phyloP scores from a whole-genome alignment of 2,888 invertebrate species.

The Rhingia rostrata region DNA sequence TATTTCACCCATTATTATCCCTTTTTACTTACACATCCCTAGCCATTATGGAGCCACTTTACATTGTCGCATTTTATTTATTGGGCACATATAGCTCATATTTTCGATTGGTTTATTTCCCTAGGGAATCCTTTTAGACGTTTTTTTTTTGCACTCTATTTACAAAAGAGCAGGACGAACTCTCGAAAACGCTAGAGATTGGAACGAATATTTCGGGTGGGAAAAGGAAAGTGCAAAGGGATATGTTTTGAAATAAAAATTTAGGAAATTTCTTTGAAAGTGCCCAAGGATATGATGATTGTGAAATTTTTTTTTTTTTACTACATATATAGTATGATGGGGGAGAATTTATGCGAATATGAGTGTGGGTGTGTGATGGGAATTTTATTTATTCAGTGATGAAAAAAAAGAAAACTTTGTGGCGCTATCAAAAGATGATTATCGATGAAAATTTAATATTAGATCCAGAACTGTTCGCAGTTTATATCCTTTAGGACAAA shows the following conservation, averaged over 20 bases:
- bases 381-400: too few species aligned
- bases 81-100: not conserved
- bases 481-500: too few species aligned
- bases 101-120: conserved; percentile 16
- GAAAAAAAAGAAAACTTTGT: too few species aligned
- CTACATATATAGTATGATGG: not conserved
- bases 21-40: not conserved
- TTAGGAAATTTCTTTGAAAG: conserved; percentile 18
- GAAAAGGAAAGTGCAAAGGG: conserved; percentile 12
- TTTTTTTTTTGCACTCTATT: not conserved
- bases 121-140: conserved; percentile 12
- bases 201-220: conserved; percentile 6
- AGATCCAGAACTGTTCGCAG: too few species aligned
- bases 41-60: not conserved
- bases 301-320: conserved; percentile 10
- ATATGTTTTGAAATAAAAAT: conserved; percentile 19
- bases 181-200: conserved; percentile 3
- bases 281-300: conserved; percentile 36
- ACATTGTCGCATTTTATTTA: not conserved
- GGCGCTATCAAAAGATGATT: too few species aligned
- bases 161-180: not conserved
- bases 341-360: too few species aligned
- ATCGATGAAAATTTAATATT: too few species aligned
- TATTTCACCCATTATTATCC: conserved; percentile 4
- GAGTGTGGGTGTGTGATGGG: too few species aligned